Evolutionary conservation across 2,113 vertebrate species (phyloP), one percentile per base, ranked within the genome.

Genomic region (Clarias batrachus): DNA sequence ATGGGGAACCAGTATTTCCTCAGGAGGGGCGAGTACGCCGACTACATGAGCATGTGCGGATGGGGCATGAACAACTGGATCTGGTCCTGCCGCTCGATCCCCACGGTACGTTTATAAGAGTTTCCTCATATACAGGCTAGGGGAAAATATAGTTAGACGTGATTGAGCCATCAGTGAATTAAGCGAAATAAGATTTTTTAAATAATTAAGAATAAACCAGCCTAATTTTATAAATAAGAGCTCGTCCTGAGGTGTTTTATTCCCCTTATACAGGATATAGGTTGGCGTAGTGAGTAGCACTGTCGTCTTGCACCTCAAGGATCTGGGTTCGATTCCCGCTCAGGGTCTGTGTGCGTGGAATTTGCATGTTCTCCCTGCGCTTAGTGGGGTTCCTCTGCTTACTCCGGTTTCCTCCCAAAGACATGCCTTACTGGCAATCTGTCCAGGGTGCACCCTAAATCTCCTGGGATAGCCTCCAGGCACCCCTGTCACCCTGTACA

Each of bases 31-130:
- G 41, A 92, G 8, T 91, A 91, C 88, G 33, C 82, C 7, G 85
- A 93, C 84, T 91, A 86, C 85, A 87, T 89, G 89, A 84, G 87
- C 80, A 85, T 90, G 85, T 85, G 79, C 57, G 85, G 85, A 9
- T 85, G 80, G 79, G 79, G 70, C 7, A 82, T n/a, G 57, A 76
- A 62, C 70, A 81, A 82, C 57, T 82, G 85, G 80, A 82, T 82
- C 57, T 52, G 59, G 54, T 87, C 68, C 70, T 87, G 85, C 68
- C 54, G 80, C 25, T 56, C 76, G 70, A 76, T 82, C 27, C 80
- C 85, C n/a, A 76, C 65, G 66, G 79, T 86, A 86, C 0, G 59
- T 82, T 65, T 17, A 68, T n/a, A 71, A 71, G 19, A 57, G 9
- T 27, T 57, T 9, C 3, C 4, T 37, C 13, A 9, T 11, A 9